Evolutionary conservation across 1,140 invertebrate genomes (phyloP), one percentile per base, ranked within the genome.

Genomic region (Cotesia glomerata): DNA sequence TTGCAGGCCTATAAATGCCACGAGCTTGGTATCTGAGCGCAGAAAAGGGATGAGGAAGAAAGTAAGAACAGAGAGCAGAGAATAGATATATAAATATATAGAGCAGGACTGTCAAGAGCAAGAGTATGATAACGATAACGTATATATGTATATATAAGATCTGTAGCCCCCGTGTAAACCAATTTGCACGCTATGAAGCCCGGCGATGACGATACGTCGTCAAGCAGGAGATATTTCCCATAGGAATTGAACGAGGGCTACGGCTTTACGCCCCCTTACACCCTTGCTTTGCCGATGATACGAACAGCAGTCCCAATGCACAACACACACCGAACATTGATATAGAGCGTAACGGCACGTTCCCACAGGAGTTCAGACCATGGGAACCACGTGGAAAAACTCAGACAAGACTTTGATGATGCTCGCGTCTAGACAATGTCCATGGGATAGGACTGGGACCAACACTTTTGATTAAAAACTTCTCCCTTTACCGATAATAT

Each of bases 101-200:
- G 26, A 26, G 26, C 26, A 26, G 26, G 26, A 26, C 26, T 26
- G 26, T 26, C 26, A 26, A 26, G 26, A 26, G 26, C 26, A 26
- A 26, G 26, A 26, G 26, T 26, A 26, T 26, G 26, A 26, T n/a
- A n/a, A n/a, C n/a, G n/a, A n/a, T n/a, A n/a, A n/a, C n/a, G n/a
- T n/a, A n/a, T n/a, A 26, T 26, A 26, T 26, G 3, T 3, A 26
- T 26, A 26, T 26, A 52, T 16, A 3, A 52, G 14, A 59, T 56
- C 35, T 72, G 73, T 72, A 78, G 76, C 77, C 80, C 77, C 78
- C 76, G 71, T 84, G 84, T 85, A 85, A 86, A 86, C 82, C 83
- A 85, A 85, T 86, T 86, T 85, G 80, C 81, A 81, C 83, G 79
- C 82, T 74, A 81, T 78, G 79, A 81, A 82, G 76, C 76, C 73